Percentiles rank a stretch among this genome's conserved stretches.
phyloP scores from a whole-genome alignment of 2,113 vertebrate species.

The Galemys pyrenaicus region DNA sequence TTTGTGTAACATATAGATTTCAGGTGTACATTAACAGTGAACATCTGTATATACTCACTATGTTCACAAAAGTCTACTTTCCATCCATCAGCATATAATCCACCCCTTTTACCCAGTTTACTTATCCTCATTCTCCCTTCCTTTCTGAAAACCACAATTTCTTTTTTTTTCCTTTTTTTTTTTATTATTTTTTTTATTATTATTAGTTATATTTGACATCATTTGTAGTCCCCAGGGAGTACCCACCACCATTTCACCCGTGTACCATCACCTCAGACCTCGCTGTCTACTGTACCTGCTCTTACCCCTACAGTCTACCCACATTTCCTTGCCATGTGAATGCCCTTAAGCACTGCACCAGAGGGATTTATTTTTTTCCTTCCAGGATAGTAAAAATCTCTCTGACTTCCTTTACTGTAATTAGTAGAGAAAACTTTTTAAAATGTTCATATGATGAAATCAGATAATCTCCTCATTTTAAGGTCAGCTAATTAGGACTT shows the following conservation, averaged over 20 bases:
- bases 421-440: background rate
- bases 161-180: no score
- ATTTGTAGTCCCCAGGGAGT: no score
- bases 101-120: background rate
- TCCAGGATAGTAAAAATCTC: background rate
- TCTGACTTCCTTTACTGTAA: background rate
- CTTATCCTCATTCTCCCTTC: background rate
- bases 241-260: no score
- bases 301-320: background rate
- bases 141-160: background rate
- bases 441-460: background rate
- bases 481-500: background rate
- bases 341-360: background rate
- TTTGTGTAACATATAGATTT: background rate
- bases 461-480: constrained; percentile 13
- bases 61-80: background rate
- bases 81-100: background rate
- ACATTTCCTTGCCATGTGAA: background rate
- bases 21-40: background rate
- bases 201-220: no score
- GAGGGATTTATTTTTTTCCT: background rate
- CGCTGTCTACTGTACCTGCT: background rate
- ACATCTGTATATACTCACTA: background rate
- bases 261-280: no score
- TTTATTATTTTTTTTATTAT: no score